Percentiles rank a stretch among this genome's conserved stretches.
Conservation (phyloP, 2,797 vertebrate genomes). For the Acrossocheilus fasciatus region DNA sequence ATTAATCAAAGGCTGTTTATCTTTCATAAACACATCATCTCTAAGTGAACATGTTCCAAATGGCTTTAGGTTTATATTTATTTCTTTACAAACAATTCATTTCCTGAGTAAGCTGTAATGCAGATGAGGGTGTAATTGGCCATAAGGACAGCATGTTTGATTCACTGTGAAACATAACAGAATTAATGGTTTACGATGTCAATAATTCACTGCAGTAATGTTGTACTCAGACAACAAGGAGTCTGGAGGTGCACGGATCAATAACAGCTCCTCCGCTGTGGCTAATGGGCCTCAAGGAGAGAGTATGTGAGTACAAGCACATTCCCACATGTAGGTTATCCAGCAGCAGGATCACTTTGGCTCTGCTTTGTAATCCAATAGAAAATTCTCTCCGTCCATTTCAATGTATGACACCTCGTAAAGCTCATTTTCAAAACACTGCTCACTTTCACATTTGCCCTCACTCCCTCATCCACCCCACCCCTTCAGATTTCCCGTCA, state of each 20-base stretch:
- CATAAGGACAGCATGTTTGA: slow-evolving; percentile 29
- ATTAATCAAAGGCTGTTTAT: slow-evolving; percentile 25
- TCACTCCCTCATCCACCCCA: not conserved
- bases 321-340: not conserved
- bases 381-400: slow-evolving; percentile 39
- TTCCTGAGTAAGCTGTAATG: slow-evolving; percentile 32
- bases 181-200: slow-evolving; percentile 7
- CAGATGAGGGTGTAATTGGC: slow-evolving; percentile 36
- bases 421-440: slow-evolving; percentile 23
- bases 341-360: slow-evolving; percentile 9
- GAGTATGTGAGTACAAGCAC: not conserved
- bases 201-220: slow-evolving; percentile 33
- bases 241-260: slow-evolving; percentile 36
- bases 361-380: slow-evolving; percentile 14
- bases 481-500: slow-evolving; percentile 34
- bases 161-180: slow-evolving; percentile 24
- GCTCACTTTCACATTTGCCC: not conserved
- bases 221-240: slow-evolving; percentile 43
- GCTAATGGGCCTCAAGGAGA: slow-evolving; percentile 35
- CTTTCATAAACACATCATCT: not conserved
- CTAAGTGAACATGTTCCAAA: not conserved
- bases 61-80: slow-evolving; percentile 2
- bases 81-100: slow-evolving; percentile 13
- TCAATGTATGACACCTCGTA: slow-evolving; percentile 32
- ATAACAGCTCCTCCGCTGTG: slow-evolving; percentile 22